phyloP scores from a whole-genome alignment of 2,113 vertebrate species.

The Eleginops maclovinus region DNA sequence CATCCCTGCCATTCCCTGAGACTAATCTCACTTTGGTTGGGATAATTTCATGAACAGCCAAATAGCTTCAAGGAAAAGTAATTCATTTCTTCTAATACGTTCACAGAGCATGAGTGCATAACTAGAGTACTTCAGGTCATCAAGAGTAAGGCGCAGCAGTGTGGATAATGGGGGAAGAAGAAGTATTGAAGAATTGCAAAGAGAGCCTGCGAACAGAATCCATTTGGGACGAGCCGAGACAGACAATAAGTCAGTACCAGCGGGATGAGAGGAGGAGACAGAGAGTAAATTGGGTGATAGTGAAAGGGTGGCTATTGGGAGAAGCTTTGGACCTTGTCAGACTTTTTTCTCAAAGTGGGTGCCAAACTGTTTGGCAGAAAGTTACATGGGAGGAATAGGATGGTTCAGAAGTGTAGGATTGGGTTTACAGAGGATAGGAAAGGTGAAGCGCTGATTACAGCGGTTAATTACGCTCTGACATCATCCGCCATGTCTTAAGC shows the following conservation, averaged over 20 bases:
- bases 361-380: slow-evolving; percentile 51
- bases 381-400: slow-evolving; percentile 31
- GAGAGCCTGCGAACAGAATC: not conserved
- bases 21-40: slow-evolving; percentile 4
- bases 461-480: slow-evolving; percentile 36
- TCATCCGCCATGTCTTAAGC: slow-evolving; percentile 46
- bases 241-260: slow-evolving; percentile 49
- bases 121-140: not conserved
- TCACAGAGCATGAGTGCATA: not conserved
- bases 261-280: slow-evolving; percentile 32
- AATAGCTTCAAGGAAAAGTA: not conserved
- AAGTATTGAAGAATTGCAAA: slow-evolving; percentile 10
- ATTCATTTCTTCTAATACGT: not conserved
- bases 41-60: slow-evolving; percentile 7
- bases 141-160: slow-evolving; percentile 5
- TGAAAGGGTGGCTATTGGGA: slow-evolving; percentile 29
- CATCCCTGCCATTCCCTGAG: not conserved
- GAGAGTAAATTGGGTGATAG: slow-evolving; percentile 51
- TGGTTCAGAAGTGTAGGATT: slow-evolving; percentile 35
- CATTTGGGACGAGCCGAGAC: slow-evolving; percentile 25
- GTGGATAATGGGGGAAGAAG: not conserved
- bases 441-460: slow-evolving; percentile 46
- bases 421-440: slow-evolving; percentile 49
- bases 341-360: slow-evolving; percentile 32
- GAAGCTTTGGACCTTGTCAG: slow-evolving; percentile 37